Conservation (phyloP, 2,113 vertebrate species). For the Anolis carolinensis region DNA sequence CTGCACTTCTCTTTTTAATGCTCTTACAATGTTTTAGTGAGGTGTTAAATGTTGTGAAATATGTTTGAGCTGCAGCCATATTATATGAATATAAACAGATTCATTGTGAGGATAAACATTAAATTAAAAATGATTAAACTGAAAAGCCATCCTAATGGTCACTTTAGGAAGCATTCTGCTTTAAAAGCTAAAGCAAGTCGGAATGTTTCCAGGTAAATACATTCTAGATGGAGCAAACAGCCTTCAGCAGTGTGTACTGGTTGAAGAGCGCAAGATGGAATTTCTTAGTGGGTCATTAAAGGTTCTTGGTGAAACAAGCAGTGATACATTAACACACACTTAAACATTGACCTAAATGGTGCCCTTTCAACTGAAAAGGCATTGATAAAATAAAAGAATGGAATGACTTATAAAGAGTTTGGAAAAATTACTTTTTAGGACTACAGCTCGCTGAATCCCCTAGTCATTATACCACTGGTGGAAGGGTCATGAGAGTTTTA, state of each 20-base stretch:
- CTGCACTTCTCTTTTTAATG: background rate
- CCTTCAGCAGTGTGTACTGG: too few species aligned
- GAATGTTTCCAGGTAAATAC: background rate
- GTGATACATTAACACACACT: too few species aligned
- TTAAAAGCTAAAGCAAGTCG: background rate
- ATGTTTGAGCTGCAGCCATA: background rate
- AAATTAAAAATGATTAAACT: background rate
- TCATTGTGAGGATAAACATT: background rate
- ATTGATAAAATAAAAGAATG: too few species aligned
- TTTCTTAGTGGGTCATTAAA: background rate
- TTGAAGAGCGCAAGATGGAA: background rate
- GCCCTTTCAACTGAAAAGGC: background rate
- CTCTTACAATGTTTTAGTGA: background rate
- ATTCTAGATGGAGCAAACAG: background rate
- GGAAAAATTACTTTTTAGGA: too few species aligned
- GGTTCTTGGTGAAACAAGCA: background rate
- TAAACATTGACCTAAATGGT: background rate
- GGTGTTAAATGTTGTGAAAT: background rate
- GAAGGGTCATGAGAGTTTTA: too few species aligned
- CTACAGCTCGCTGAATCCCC: too few species aligned
- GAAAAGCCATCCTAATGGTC: background rate
- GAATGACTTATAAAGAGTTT: too few species aligned
- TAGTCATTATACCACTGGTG: too few species aligned
- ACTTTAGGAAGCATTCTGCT: background rate
- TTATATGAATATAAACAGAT: background rate